Percentiles rank a stretch among this genome's conserved stretches.
Conservation (phyloP, 2,797 vertebrate genomes). For the Labroides dimidiatus region DNA sequence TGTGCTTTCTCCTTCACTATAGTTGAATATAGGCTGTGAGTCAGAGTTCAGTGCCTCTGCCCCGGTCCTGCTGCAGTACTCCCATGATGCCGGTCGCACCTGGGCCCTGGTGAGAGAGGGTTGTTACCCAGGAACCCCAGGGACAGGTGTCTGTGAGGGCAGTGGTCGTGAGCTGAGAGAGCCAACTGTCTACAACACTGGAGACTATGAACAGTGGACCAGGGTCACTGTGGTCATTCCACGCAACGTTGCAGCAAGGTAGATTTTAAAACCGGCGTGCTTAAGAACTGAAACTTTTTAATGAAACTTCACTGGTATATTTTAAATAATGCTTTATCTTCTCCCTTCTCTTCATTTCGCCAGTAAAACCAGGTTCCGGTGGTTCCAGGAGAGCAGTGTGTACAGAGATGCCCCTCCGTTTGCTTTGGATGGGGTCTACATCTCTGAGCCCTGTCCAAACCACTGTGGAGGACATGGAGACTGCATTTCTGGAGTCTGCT, state of each 20-base stretch:
- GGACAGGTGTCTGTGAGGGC: conserved; percentile 90
- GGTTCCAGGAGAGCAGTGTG: conserved; percentile 97
- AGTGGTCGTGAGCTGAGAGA: conserved; percentile 92
- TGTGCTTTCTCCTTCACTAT: conserved; percentile 2
- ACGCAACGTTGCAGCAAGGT: conserved; percentile 94
- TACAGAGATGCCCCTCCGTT: conserved; percentile 91
- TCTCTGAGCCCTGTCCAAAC: conserved; percentile 95
- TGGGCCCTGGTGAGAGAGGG: conserved; percentile 95
- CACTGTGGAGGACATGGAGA: conserved; percentile 97
- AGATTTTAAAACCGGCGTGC: conserved; percentile 18
- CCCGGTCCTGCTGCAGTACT: conserved; percentile 95
- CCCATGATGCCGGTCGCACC: conserved; percentile 93
- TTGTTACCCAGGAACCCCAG: conserved; percentile 92
- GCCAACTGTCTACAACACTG: conserved; percentile 90
- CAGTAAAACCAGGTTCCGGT: conserved; percentile 98
- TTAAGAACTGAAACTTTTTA: not conserved
- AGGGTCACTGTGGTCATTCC: conserved; percentile 92
- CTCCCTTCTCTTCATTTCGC: conserved; percentile 3
- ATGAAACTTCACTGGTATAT: not conserved
- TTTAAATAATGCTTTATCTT: not conserved
- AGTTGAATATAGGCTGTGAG: conserved; percentile 96
- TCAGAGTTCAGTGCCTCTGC: conserved; percentile 89
- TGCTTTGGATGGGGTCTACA: conserved; percentile 94
- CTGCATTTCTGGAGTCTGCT: conserved; percentile 96
- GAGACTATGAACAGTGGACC: conserved; percentile 96